Conservation (phyloP, 2,797 vertebrate genomes). For the Cryptoblepharus egeriae region DNA sequence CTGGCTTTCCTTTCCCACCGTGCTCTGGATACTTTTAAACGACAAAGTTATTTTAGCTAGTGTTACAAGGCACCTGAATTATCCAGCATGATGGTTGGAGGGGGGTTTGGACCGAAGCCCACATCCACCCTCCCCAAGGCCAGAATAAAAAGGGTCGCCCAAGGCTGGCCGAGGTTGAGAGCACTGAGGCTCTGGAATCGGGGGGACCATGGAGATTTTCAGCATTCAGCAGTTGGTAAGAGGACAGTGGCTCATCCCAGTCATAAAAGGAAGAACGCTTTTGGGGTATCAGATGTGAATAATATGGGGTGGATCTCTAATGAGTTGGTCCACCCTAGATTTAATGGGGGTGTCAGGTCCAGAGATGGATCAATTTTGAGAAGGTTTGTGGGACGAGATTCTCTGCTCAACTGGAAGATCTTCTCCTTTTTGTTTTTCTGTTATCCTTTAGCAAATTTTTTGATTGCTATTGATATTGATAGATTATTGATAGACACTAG, state of each 20-base stretch:
- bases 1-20: neutral
- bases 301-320: too few relatives aligned
- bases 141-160: slow-evolving; percentile 51
- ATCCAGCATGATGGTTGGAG: slow-evolving; percentile 25
- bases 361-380: too few relatives aligned
- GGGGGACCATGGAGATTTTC: slow-evolving; percentile 67
- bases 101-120: neutral
- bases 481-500: neutral
- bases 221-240: slow-evolving; percentile 70
- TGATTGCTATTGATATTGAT: neutral
- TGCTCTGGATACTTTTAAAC: neutral
- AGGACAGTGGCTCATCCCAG: too few relatives aligned
- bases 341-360: too few relatives aligned
- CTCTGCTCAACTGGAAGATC: too few relatives aligned
- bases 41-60: slow-evolving; percentile 59
- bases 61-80: slow-evolving; percentile 51
- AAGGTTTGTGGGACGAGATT: too few relatives aligned
- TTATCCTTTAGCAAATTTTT: neutral
- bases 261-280: too few relatives aligned
- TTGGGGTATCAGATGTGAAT: too few relatives aligned
- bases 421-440: neutral
- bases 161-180: neutral
- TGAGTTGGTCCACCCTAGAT: too few relatives aligned
- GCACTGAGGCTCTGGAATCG: slow-evolving; percentile 1
- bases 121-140: neutral